Conservation (phyloP, 2,888 invertebrate genomes). For the Dynastes grantii region DNA sequence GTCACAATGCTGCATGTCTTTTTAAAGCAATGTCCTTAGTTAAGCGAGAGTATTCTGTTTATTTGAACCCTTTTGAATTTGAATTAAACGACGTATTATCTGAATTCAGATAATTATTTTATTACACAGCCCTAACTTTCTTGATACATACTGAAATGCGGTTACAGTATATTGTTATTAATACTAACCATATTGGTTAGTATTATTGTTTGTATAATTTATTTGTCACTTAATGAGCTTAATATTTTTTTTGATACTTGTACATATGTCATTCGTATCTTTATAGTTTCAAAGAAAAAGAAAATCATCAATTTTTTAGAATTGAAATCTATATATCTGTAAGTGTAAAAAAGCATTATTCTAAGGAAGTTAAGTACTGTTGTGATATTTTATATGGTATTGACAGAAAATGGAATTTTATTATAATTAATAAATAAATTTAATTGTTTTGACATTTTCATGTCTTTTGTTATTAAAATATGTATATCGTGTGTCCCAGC, state of each 20-base stretch:
- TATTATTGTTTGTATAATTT: constrained; percentile 39
- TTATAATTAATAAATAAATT: constrained; percentile 11
- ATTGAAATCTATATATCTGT: background rate
- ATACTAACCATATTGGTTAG: constrained; percentile 25
- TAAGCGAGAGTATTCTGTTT: too few species aligned
- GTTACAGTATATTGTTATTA: constrained; percentile 21
- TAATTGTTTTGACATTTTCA: constrained; percentile 13
- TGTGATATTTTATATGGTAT: constrained; percentile 44
- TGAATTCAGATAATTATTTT: too few species aligned
- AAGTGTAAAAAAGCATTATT: constrained; percentile 20
- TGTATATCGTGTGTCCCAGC: too few species aligned
- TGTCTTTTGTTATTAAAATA: background rate
- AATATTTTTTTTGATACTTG: constrained; percentile 18
- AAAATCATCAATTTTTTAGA: background rate
- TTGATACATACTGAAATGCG: background rate
- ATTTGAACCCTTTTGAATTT: too few species aligned
- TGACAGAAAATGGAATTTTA: constrained; percentile 22
- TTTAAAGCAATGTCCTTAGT: too few species aligned
- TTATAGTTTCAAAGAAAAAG: constrained; percentile 4
- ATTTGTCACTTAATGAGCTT: constrained; percentile 30
- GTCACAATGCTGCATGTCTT: too few species aligned
- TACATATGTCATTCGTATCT: constrained; percentile 26
- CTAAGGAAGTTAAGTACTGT: constrained; percentile 27
- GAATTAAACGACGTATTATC: too few species aligned
- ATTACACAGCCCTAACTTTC: too few species aligned